These are phyloP conservation scores for Porites australiensis DNA, from an alignment of 64 coral and sea anemone species.

Conservation along the genomic window DNA sequence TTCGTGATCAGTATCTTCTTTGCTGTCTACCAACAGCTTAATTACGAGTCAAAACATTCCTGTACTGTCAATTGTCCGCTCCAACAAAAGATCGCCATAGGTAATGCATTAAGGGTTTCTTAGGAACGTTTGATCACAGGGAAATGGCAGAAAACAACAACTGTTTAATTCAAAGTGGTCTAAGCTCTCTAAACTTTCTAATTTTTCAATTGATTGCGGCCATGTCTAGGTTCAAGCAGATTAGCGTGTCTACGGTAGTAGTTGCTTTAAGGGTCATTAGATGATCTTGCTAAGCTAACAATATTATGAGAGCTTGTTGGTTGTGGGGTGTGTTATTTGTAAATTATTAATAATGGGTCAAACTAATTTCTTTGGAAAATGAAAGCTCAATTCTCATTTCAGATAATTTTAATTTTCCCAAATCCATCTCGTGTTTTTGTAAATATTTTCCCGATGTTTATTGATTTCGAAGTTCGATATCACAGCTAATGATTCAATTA, in stretches of 20 bases:
- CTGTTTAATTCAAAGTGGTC: no score
- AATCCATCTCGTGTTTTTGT: not conserved
- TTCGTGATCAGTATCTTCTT: not conserved
- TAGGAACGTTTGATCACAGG: not conserved
- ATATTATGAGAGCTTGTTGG: slow-evolving; percentile 2
- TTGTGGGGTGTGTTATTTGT: not conserved
- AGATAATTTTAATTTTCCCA: not conserved
- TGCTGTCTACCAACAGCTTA: not conserved
- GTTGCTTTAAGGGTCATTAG: not conserved
- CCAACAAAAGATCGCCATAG: not conserved
- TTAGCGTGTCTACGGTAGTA: not conserved
- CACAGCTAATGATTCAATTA: not conserved
- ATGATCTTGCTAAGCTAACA: not conserved
- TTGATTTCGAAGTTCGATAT: not conserved
- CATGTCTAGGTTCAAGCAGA: not conserved
- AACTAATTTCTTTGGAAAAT: not conserved
- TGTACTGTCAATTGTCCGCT: slow-evolving; percentile 6
- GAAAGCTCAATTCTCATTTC: not conserved
- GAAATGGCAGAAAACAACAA: not conserved
- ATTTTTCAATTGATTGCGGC: not conserved
- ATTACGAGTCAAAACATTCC: slow-evolving; percentile 31
- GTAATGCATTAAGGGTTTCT: not conserved
- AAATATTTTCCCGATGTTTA: slow-evolving; percentile 1
- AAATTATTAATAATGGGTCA: not conserved
- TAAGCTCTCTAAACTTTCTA: not conserved